phyloP scores from a whole-genome alignment of 2,888 invertebrate genomes.

The Caenorhabditis wallacei region DNA sequence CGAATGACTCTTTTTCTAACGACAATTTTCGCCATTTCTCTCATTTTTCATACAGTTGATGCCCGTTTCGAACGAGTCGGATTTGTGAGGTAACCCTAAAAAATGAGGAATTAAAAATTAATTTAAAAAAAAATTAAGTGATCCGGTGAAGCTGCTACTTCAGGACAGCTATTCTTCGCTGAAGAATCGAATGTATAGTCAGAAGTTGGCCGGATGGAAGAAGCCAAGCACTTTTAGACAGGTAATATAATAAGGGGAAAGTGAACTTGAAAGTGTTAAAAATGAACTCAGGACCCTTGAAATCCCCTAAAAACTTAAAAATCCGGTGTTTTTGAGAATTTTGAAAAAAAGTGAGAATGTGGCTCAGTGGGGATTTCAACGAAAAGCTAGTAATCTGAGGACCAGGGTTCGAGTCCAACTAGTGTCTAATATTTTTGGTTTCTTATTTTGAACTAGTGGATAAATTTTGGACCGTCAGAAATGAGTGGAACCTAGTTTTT shows the following conservation, averaged over 20 bases:
- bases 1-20: conserved; percentile 24
- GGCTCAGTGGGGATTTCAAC: too few relatives aligned
- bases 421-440: too few relatives aligned
- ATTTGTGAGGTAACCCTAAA: conserved; percentile 44
- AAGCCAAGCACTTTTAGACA: conserved; percentile 63
- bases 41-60: conserved; percentile 14
- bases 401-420: too few relatives aligned
- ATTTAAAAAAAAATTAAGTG: conserved; percentile 70
- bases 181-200: conserved; percentile 67
- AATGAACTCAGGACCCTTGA: too few relatives aligned
- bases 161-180: conserved; percentile 73
- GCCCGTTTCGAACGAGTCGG: conserved; percentile 64
- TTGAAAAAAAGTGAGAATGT: too few relatives aligned
- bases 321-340: too few relatives aligned
- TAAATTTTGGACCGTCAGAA: too few relatives aligned
- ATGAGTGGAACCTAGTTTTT: too few relatives aligned
- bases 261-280: too few relatives aligned
- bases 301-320: too few relatives aligned
- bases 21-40: conserved; percentile 40
- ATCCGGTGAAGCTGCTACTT: conserved; percentile 68
- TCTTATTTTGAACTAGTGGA: too few relatives aligned
- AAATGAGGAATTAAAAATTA: not conserved
- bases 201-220: conserved; percentile 59
- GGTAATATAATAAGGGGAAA: conserved; percentile 18
- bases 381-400: too few relatives aligned